Conservation (phyloP, 2,797 vertebrate species). For the Caiman crocodilus region DNA sequence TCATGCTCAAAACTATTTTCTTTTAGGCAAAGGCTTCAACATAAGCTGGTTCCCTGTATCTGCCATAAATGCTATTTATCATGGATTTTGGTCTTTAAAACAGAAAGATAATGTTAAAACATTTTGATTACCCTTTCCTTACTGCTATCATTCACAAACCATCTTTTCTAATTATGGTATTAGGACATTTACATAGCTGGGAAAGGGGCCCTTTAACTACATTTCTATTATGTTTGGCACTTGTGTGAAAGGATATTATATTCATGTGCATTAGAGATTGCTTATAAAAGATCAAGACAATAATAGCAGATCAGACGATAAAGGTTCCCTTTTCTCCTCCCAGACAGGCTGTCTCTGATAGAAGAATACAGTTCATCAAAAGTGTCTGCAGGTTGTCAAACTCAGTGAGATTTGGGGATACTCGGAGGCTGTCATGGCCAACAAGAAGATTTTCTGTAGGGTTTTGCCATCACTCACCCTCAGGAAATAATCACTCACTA, state of each 20-base stretch:
- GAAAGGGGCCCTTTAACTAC: conserved; percentile 84
- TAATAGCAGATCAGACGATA: conserved; percentile 87
- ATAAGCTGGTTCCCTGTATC: conserved; percentile 67
- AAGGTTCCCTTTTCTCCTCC: conserved; percentile 87
- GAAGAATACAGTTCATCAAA: conserved; percentile 94
- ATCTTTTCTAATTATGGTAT: conserved; percentile 86
- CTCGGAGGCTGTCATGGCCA: conserved; percentile 88
- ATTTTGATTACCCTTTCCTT: conserved; percentile 83
- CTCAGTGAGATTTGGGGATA: conserved; percentile 85
- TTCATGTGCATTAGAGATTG: conserved; percentile 87
- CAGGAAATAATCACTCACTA: conserved; percentile 92
- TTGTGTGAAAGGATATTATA: conserved; percentile 88
- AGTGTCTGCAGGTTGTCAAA: conserved; percentile 98
- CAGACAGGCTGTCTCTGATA: conserved; percentile 91
- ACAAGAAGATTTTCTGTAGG: conserved; percentile 92
- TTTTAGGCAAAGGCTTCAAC: conserved; percentile 77
- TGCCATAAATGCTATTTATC: conserved; percentile 78
- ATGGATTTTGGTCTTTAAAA: conserved; percentile 80
- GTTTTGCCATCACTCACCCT: conserved; percentile 92
- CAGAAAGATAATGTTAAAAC: conserved; percentile 80
- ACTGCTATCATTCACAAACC: conserved; percentile 81
- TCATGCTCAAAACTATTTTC: conserved; percentile 76
- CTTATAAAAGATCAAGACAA: conserved; percentile 89
- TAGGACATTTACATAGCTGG: conserved; percentile 85
- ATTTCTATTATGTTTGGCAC: conserved; percentile 87